Evolutionary conservation across 2,113 vertebrate species (phyloP).

Genomic region (Siniperca chuatsi): DNA sequence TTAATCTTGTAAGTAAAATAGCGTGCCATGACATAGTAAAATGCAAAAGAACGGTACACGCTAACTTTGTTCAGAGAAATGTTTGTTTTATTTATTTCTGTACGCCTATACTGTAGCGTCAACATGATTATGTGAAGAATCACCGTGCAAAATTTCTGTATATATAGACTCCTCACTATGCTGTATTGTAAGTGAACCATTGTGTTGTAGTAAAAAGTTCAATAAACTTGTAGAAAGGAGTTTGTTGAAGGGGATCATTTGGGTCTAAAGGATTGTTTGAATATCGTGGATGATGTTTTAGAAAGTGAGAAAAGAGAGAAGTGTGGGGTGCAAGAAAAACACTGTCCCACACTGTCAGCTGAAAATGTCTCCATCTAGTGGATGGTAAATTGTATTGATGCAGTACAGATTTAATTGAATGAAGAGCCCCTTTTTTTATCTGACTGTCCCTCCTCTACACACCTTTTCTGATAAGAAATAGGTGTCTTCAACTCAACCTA

Average conservation of each 20-base stretch:
- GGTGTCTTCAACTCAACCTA: not conserved
- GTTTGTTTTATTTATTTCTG: constrained; percentile 77
- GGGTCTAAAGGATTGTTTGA: not conserved
- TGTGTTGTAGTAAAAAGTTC: constrained; percentile 79
- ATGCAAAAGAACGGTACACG: constrained; percentile 53
- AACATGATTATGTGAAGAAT: constrained; percentile 68
- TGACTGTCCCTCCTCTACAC: not conserved
- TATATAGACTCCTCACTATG: constrained; percentile 75
- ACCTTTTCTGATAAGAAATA: not conserved
- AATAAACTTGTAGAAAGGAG: constrained; percentile 80
- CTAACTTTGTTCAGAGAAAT: constrained; percentile 69
- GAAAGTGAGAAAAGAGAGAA: not conserved
- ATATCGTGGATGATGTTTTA: not conserved
- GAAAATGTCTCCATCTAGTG: constrained; percentile 33
- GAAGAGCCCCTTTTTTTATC: not conserved
- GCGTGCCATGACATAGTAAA: constrained; percentile 61
- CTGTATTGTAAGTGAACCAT: constrained; percentile 77
- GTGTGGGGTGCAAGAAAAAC: not conserved
- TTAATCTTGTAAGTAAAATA: constrained; percentile 79
- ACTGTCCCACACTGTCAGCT: not conserved
- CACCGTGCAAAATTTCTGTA: constrained; percentile 73
- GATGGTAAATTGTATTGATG: not conserved
- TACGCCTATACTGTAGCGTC: constrained; percentile 74
- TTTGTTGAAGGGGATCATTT: constrained; percentile 23
- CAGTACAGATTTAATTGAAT: not conserved